phyloP scores from a whole-genome alignment of 2,888 invertebrate genomes.

The Teleiodes luculella region DNA sequence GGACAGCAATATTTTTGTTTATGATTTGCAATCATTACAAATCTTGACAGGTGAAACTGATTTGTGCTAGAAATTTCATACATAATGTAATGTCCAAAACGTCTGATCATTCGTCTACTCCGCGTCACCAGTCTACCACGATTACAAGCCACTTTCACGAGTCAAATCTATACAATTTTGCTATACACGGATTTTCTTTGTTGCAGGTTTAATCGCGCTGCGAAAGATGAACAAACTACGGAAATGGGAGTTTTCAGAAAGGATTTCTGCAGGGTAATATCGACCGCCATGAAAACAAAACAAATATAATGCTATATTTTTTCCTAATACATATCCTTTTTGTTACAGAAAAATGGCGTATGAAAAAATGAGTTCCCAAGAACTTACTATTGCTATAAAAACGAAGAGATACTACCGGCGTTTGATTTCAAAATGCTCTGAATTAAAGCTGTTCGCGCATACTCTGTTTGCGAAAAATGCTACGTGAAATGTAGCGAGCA shows the following conservation, averaged over 20 bases:
- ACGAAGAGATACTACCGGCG: slow-evolving; percentile 39
- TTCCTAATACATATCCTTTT: slow-evolving; percentile 32
- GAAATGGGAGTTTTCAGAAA: slow-evolving; percentile 52
- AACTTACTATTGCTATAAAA: slow-evolving; percentile 35
- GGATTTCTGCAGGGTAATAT: slow-evolving; percentile 52
- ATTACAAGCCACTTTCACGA: too few species aligned
- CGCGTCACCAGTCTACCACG: too few species aligned
- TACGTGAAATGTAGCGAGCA: slow-evolving; percentile 56
- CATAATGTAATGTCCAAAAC: too few species aligned
- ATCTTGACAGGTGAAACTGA: not conserved
- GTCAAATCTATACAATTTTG: too few species aligned
- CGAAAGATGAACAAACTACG: slow-evolving; percentile 56
- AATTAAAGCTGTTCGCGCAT: slow-evolving; percentile 32
- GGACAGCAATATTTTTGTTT: too few species aligned
- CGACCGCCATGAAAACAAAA: slow-evolving; percentile 13
- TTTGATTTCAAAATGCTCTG: slow-evolving; percentile 34
- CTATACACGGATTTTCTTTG: slow-evolving; percentile 44
- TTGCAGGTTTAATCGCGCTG: slow-evolving; percentile 51
- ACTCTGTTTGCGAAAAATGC: slow-evolving; percentile 35
- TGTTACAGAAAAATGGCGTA: slow-evolving; percentile 61
- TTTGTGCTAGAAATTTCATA: too few species aligned
- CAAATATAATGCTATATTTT: slow-evolving; percentile 14
- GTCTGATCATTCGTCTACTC: too few species aligned
- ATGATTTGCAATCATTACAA: too few species aligned
- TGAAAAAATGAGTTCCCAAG: slow-evolving; percentile 42